A percentile compares a stretch with the other conserved stretches of the same genome.
Evolutionary conservation across 2,888 invertebrate genomes (phyloP).

Genomic region (Drosophila setosimentum): DNA sequence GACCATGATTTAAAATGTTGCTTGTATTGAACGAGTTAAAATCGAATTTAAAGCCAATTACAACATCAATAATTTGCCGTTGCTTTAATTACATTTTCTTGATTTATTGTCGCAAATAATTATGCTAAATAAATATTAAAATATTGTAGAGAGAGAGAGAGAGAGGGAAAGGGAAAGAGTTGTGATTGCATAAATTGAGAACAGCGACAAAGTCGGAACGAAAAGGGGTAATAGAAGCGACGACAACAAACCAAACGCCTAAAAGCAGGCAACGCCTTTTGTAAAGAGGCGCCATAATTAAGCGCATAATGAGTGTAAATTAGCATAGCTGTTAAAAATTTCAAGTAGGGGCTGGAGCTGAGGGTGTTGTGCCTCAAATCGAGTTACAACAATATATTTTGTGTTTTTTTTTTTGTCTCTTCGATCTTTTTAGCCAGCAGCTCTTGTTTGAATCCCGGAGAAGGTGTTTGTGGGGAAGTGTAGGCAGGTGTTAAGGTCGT

Average conservation of each 20-base stretch:
- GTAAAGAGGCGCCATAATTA: slow-evolving; percentile 59
- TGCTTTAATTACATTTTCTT: slow-evolving; percentile 8
- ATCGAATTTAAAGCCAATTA: slow-evolving; percentile 3
- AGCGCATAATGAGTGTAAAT: slow-evolving; percentile 66
- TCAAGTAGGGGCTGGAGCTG: slow-evolving; percentile 7
- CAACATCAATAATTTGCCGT: neutral
- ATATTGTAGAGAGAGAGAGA: neutral
- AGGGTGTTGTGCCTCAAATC: slow-evolving; percentile 43
- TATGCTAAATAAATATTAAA: slow-evolving; percentile 19
- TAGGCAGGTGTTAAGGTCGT: slow-evolving; percentile 11
- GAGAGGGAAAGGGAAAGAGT: neutral
- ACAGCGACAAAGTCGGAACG: slow-evolving; percentile 18
- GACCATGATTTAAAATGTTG: neutral
- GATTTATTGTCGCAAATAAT: slow-evolving; percentile 26
- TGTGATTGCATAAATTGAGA: slow-evolving; percentile 53
- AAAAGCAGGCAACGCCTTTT: slow-evolving; percentile 42
- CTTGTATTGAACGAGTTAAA: neutral
- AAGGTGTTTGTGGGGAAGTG: neutral
- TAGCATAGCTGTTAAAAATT: slow-evolving; percentile 58
- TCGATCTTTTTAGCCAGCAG: slow-evolving; percentile 12
- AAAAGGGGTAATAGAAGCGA: slow-evolving; percentile 11
- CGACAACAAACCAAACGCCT: slow-evolving; percentile 25
- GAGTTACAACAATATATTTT: slow-evolving; percentile 45
- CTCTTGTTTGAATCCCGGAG: too few relatives aligned
- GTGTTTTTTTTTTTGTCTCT: slow-evolving; percentile 6